Conservation (phyloP, 2,113 vertebrate genomes). For the Pardalotus punctatus region DNA sequence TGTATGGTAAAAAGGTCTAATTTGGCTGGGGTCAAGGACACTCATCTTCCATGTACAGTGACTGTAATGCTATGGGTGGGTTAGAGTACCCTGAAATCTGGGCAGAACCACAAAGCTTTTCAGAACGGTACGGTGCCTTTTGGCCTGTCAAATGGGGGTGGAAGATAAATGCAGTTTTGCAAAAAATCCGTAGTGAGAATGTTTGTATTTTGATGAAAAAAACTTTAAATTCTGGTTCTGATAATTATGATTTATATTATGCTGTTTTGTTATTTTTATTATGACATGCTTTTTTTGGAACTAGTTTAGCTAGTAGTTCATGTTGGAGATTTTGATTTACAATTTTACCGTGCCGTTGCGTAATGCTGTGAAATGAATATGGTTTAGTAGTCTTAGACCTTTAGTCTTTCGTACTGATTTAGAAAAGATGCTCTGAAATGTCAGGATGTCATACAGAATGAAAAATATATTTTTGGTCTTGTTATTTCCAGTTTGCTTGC, state of each 20-base stretch:
- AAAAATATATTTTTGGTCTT: background rate
- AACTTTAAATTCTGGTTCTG: background rate
- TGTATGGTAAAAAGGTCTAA: background rate
- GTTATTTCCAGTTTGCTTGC: background rate
- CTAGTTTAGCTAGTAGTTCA: background rate
- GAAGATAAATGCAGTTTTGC: background rate
- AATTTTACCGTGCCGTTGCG: background rate
- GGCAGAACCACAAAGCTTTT: background rate
- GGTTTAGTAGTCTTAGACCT: background rate
- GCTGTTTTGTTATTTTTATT: background rate
- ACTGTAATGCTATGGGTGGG: rapidly evolving
- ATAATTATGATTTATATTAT: background rate
- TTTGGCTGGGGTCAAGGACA: background rate
- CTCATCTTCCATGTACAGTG: background rate
- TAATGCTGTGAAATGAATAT: background rate
- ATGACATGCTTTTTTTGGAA: background rate
- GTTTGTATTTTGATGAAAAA: background rate
- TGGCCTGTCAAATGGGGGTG: background rate
- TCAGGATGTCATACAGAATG: background rate
- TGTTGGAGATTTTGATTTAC: background rate
- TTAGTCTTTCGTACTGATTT: background rate
- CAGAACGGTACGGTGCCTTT: background rate
- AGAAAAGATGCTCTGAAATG: background rate
- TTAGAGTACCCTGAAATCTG: background rate
- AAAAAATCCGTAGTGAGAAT: background rate